A percentile compares a stretch with the other conserved stretches of the same genome.
phyloP scores from a whole-genome alignment of 2,797 vertebrate genomes.

The Trematocara caparti region DNA sequence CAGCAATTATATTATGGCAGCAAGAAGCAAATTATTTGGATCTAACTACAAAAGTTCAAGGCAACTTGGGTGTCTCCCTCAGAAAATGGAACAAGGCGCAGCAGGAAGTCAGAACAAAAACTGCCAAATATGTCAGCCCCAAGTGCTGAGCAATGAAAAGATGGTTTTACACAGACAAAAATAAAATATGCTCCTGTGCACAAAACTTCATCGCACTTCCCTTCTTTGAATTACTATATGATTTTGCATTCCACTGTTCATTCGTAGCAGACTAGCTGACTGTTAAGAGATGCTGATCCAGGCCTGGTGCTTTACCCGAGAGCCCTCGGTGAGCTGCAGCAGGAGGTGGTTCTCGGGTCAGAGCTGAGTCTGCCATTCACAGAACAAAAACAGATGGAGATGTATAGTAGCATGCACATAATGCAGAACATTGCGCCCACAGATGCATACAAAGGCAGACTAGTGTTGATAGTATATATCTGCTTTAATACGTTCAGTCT shows the following conservation, averaged over 20 bases:
- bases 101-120: not conserved
- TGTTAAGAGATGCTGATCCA: constrained; percentile 11
- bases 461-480: not conserved
- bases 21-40: not conserved
- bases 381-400: constrained; percentile 4
- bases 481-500: not conserved
- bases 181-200: constrained; percentile 3
- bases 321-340: not conserved
- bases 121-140: not conserved
- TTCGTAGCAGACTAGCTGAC: not conserved
- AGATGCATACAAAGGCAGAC: not conserved
- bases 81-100: not conserved
- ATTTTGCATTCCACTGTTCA: not conserved
- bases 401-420: not conserved
- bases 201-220: not conserved
- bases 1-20: not conserved
- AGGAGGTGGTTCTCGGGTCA: not conserved
- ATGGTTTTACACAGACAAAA: not conserved
- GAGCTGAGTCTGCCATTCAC: not conserved
- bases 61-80: not conserved
- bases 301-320: not conserved
- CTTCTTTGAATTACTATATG: not conserved
- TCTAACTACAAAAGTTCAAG: not conserved
- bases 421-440: not conserved
- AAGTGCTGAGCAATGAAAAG: constrained; percentile 17